Percentiles rank a stretch among this genome's conserved stretches.
These are phyloP conservation scores for Bradypus variegatus DNA, from an alignment of 2,797 vertebrate genomes.

Conservation along the genomic window DNA sequence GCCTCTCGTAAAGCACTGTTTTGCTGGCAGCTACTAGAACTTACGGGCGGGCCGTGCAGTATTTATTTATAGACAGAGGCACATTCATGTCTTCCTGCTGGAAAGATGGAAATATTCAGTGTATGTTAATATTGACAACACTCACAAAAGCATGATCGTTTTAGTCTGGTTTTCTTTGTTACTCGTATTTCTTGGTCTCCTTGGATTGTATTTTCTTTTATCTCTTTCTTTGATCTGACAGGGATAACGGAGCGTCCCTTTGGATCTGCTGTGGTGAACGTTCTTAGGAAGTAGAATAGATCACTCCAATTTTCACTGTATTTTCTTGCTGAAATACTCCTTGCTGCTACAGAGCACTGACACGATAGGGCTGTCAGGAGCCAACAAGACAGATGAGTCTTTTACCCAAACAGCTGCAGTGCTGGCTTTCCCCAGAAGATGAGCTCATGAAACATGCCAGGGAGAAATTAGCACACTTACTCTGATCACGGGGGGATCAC, in stretches of 20 bases:
- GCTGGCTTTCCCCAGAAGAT: conserved; percentile 57
- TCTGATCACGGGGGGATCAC: conserved; percentile 2
- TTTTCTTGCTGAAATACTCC: conserved; percentile 69
- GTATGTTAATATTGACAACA: conserved; percentile 65
- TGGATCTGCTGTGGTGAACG: conserved; percentile 66
- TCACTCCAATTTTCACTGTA: conserved; percentile 70
- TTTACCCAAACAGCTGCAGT: conserved; percentile 67
- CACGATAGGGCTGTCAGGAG: conserved; percentile 72
- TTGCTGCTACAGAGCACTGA: conserved; percentile 70
- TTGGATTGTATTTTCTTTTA: conserved; percentile 65
- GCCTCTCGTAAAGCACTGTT: conserved; percentile 67
- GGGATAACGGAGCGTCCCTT: conserved; percentile 69
- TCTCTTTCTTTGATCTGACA: conserved; percentile 73
- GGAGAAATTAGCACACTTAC: conserved; percentile 56
- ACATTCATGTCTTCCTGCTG: not conserved
- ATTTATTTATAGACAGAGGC: conserved; percentile 68
- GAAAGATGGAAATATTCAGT: conserved; percentile 49
- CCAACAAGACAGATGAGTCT: conserved; percentile 70
- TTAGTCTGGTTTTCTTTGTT: conserved; percentile 55
- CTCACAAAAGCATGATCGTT: conserved; percentile 52
- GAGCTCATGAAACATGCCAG: conserved; percentile 61
- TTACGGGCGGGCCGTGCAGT: conserved; percentile 72
- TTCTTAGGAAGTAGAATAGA: conserved; percentile 70
- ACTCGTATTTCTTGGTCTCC: conserved; percentile 60
- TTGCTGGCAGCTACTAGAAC: conserved; percentile 71